Evolutionary conservation across 2,797 vertebrate species (phyloP), one percentile per base, ranked within the genome.

Genomic region (Sebastes flavidus): DNA sequence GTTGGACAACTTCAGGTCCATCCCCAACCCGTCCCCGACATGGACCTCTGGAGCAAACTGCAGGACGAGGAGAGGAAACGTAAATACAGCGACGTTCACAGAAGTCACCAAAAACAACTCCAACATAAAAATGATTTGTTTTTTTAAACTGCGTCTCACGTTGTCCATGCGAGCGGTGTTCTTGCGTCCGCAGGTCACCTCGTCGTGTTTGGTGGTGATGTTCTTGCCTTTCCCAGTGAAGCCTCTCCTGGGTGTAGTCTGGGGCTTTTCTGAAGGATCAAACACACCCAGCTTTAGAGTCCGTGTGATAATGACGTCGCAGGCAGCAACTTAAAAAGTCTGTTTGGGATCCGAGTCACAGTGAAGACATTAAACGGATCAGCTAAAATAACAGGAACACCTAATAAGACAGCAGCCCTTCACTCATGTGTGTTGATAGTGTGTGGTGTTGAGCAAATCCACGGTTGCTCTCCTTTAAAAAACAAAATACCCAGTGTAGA

Each of bases 121-220:
- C 38, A 38, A 38, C 36, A 2, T 38, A 38, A 38, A 38, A 38
- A 38, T 38, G 34, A 38, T 13, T 38, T 38, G 0, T 2, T 38
- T 38, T 38, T 38, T 36, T 1, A 12, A 38, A 38, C 0, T 42
- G 46, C 7, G 46, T 18, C 46, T 49, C 29, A 65, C 62, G 22
- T 65, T 65, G 62, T 99, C 98, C 98, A 99, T 99, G 70, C 98
- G 97, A 2, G 98, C 97, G 0, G 97, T 99, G 84, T 99, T 99
- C 94, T 99, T 99, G 83, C 98, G 96, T 63, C 98, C 98, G 49
- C 98, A 99, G 9, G 96, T 92, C 11, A 95, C 97, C 89, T 97
- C 97, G 72, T 99, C 98, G 0, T 99, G 98, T 88, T 99, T 99
- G 16, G 98, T 99, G 55, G 97, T 99, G 89, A 99, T 99, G 91